Conservation (phyloP, 1,140 invertebrate species). For the Anoplolepis gracilipes region DNA sequence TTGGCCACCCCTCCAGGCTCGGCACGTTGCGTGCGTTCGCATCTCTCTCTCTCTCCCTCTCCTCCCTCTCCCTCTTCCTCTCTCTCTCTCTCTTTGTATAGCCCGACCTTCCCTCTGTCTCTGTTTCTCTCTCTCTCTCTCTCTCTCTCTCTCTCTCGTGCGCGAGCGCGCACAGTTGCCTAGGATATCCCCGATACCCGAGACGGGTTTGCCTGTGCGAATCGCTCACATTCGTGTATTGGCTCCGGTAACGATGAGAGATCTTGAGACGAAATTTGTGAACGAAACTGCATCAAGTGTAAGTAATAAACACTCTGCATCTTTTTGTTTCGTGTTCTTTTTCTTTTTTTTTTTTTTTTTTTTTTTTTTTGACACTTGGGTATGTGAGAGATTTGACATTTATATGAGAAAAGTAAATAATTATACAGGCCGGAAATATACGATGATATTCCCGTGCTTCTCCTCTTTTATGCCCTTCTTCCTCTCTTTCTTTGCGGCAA, state of each 20-base stretch:
- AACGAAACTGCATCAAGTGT: background rate
- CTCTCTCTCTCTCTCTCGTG: background rate
- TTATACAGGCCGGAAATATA: too few relatives aligned
- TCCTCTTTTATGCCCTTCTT: too few relatives aligned
- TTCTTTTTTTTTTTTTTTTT: too few relatives aligned
- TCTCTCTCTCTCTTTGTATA: background rate
- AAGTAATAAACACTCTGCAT: background rate
- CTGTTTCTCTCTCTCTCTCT: background rate
- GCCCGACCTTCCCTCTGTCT: background rate
- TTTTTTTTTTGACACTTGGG: too few relatives aligned
- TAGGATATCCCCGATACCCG: constrained; percentile 40
- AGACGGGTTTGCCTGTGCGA: constrained; percentile 23
- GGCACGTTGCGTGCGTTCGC: constrained; percentile 40
- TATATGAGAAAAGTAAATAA: too few relatives aligned
- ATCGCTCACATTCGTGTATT: background rate
- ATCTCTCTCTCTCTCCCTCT: background rate
- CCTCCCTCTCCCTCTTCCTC: background rate
- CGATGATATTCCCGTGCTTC: too few relatives aligned
- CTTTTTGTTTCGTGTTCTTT: too few relatives aligned
- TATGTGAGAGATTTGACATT: background rate
- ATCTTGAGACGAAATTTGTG: background rate
- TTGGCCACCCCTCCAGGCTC: constrained; percentile 27
- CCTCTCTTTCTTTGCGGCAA: too few relatives aligned
- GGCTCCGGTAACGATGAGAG: constrained; percentile 25
- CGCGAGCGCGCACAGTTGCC: background rate